Base-by-base conservation (phyloP, 2,888 invertebrate species). In the Itoplectis maculator region DNA sequence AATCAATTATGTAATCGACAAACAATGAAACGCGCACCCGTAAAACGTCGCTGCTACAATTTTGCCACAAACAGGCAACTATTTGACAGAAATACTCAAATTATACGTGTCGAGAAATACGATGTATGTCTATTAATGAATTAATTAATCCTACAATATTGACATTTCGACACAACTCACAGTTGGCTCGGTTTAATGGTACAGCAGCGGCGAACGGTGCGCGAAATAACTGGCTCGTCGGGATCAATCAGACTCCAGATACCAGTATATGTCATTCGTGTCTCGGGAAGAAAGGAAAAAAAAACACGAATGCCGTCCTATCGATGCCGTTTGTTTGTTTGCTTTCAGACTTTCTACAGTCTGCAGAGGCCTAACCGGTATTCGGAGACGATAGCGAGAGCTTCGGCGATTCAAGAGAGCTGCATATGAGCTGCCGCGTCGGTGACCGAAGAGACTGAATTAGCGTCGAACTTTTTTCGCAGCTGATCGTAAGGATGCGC, bases 281-380 rank as follows among this genome's bases (percentile, higher is more conserved):
- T n/a, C n/a, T n/a, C n/a, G 13, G 6, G 3, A 13, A 7, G 56
- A 23, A 13, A n/a, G 6, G 4, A 13, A 56, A 11, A 13, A 29
- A 29, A 13, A 59, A 35, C 15, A 51, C n/a, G n/a, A n/a, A n/a
- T n/a, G 9, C 18, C 29, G 29, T 29, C 7, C 29, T 29, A 9
- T 56, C 3, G 15, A 18, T 40, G 59, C n/a, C n/a, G n/a, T n/a
- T n/a, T n/a, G n/a, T n/a, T n/a, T n/a, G n/a, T n/a, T n/a, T n/a
- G 70, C 68, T 88, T 88, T 5, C 88, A 91, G 91, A 90, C 90
- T 66, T 91, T 89, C 82, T 90, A 91, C 87, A 91, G 91, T 84
- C 89, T 91, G 15, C 91, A 91, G 80, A 91, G 91, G 89, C 90
- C 91, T 69, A 88, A 87, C 66, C 88, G 90, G 37, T 90, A 90